Evolutionary conservation across 2,888 invertebrate genomes (phyloP), one percentile per base, ranked within the genome.

Genomic region (Heliothis peltigera): DNA sequence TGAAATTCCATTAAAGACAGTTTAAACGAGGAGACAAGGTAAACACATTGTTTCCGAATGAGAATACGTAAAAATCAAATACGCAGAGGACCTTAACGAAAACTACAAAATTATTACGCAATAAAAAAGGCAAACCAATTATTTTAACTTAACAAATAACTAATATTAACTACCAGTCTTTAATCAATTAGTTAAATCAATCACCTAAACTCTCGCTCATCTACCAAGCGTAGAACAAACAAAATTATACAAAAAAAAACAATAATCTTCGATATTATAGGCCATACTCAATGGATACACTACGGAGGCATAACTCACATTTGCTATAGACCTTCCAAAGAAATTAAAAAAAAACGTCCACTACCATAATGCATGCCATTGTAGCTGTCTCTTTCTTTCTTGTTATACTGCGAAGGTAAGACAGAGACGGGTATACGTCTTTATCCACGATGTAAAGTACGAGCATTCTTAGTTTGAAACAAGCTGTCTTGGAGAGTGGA

Each of bases 281-380:
- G 61, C 48, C 39, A 69, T 68, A 73, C 58, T 81, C 77, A 75
- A 71, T 91, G 91, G 91, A 88, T 89, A 89, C 85, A 86, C 87
- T 77, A 75, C 85, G 77, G 75, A 72, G 80, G 80, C 94, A 94
- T 94, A 94, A 91, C 88, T 94, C 94, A 94, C 94, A 82, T 77
- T 69, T 72, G 80, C 86, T 88, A 87, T 90, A 91, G 87, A 81
- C 89, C 89, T 91, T 92, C 92, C 92, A 91, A 91, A 92, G 93
- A 91, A 93, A 91, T 93, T 89, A 90, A 89, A 87, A 91, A 92
- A 93, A 93, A 92, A 92, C 87, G 84, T 85, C 84, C 81, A 89
- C 83, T 79, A 86, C 91, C 90, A 91, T 91, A 91, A 92, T 91
- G 94, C 94, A 93, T 93, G 90, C 93, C 94, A 91, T 89, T 93